Base-by-base conservation (phyloP, 2,113 vertebrate species). In the Brienomyrus longianalis region DNA sequence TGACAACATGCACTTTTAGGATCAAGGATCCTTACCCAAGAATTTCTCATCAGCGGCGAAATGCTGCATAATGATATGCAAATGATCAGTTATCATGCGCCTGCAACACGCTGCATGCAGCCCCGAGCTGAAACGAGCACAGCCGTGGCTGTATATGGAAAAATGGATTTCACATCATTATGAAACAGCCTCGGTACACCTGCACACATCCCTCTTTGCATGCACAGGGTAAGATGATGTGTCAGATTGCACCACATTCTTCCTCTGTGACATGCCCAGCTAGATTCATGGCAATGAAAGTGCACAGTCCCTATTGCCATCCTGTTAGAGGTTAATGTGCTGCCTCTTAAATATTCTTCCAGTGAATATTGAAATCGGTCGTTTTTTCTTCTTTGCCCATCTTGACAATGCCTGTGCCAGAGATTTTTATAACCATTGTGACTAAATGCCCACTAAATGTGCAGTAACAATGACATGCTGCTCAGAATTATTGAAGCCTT, bases 41-140 rank as follows among this genome's bases (percentile, higher is more conserved):
- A 87, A 87, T 87, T 87, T 87, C 85, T 54, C 85, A 87, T 54
- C 85, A 87, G 85, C 31, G 48, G 85, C 23, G 19, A 52, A 54
- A 52, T 87, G 48, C 85, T 52, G 85, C 85, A 87, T 87, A 87
- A 87, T 87, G 51, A 87, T 48, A 87, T 87, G 85, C 85, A 87
- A 87, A 87, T 87, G 85, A 87, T 54, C 51, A 87, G 51, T 87
- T 87, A 87, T 87, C 85, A 87, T 87, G 85, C 45, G 45, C 3
- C 85, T 87, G 85, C 51, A 54, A 54, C 85, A 56, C 48, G 51
- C 51, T 87, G 51, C 85, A 87, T 27, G 27, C 45, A 19, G 48
- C 51, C n/a, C n/a, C 56, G 50, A 27, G 27, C 85, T 54, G 85
- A 87, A 87, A 87, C n/a, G 85, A 87, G 51, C 17, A 5, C 62